A percentile compares a stretch with the other conserved stretches of the same genome.
These are phyloP conservation scores for Drosophila greeni DNA, from an alignment of 2,888 invertebrate species.

Conservation along the genomic window DNA sequence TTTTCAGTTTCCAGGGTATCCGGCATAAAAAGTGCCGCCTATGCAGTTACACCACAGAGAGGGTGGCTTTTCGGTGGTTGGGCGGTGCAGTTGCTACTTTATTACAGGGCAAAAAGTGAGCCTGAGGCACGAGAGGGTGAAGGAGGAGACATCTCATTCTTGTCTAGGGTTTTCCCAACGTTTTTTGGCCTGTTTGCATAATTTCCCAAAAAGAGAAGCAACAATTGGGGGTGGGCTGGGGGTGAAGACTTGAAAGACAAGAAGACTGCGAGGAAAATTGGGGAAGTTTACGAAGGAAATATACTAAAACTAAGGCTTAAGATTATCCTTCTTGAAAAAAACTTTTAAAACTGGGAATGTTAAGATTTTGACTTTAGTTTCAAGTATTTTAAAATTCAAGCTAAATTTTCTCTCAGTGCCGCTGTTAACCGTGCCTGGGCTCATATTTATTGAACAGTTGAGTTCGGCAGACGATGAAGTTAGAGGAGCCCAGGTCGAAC, in stretches of 20 bases:
- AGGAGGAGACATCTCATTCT: conserved; percentile 32
- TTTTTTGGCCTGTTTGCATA: conserved; percentile 56
- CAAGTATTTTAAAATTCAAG: neutral
- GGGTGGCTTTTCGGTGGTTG: neutral
- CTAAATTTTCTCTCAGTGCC: conserved; percentile 2
- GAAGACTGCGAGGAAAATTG: neutral
- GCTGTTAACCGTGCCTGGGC: conserved; percentile 1
- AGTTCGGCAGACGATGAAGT: conserved; percentile 28
- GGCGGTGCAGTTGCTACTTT: conserved; percentile 34
- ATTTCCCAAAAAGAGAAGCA: conserved; percentile 59
- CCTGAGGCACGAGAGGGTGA: conserved; percentile 2
- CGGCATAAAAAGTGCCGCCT: conserved; percentile 60
- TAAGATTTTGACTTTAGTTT: neutral
- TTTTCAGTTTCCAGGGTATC: conserved; percentile 19
- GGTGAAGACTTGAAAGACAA: neutral
- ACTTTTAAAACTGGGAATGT: neutral
- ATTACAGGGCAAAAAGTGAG: conserved; percentile 32
- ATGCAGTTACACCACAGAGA: conserved; percentile 43
- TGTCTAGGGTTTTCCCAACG: conserved; percentile 25
- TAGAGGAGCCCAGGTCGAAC: conserved; percentile 29
- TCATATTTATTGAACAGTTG: conserved; percentile 31
- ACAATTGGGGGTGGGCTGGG: conserved; percentile 52
- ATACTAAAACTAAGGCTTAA: neutral
- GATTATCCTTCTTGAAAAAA: neutral
- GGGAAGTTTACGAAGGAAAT: accelerated